phyloP scores from a whole-genome alignment of 1,140 invertebrate genomes.

The Babylonia areolata region DNA sequence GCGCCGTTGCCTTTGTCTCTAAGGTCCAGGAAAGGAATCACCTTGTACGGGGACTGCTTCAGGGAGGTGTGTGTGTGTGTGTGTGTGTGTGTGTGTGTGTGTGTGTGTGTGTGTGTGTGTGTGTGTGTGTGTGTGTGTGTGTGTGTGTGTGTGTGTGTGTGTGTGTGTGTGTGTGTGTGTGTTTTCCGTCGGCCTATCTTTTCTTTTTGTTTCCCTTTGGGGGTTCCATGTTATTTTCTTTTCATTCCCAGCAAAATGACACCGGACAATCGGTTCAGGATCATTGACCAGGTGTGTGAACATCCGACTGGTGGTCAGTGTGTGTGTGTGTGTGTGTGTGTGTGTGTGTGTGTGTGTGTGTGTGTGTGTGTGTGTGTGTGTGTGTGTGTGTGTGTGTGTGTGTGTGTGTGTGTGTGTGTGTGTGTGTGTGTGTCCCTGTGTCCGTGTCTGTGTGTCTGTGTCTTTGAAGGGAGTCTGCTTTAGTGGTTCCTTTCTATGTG shows the following conservation, averaged over 20 bases:
- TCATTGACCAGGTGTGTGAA: too few relatives aligned
- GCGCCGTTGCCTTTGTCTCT: too few relatives aligned
- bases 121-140: slow-evolving; percentile 19
- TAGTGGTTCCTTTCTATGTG: too few relatives aligned
- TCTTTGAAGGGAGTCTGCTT: too few relatives aligned
- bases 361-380: not conserved
- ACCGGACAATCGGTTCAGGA: too few relatives aligned
- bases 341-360: slow-evolving; percentile 7
- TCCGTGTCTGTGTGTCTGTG: not conserved
- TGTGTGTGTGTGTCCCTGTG: not conserved
- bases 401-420: not conserved
- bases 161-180: too few relatives aligned
- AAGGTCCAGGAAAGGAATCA: too few relatives aligned
- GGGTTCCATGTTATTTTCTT: too few relatives aligned
- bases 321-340: slow-evolving; percentile 10
- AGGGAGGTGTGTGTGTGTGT: slow-evolving; percentile 3
- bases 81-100: not conserved
- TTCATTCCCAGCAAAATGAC: too few relatives aligned
- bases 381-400: not conserved
- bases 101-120: slow-evolving; percentile 4
- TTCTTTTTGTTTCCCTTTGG: too few relatives aligned
- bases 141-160: not conserved
- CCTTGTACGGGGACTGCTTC: not conserved
- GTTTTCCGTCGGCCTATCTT: too few relatives aligned
- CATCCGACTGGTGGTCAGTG: not conserved